Percentiles rank a stretch among this genome's conserved stretches.
These are phyloP conservation scores for Leucoraja ocellata DNA, from an alignment of 2,797 vertebrate species.

Conservation along the genomic window DNA sequence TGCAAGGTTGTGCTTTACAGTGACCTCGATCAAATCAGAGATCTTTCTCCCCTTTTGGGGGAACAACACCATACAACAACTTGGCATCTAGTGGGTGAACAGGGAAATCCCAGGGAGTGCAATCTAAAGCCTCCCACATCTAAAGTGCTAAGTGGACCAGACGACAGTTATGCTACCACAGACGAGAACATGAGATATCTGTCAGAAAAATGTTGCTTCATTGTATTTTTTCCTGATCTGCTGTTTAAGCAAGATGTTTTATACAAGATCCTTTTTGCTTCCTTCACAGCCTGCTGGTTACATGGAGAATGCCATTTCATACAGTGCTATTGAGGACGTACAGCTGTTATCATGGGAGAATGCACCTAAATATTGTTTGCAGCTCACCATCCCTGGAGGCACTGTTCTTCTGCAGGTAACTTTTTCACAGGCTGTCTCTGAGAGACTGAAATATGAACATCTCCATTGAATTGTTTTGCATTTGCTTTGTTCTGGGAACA, in stretches of 20 bases:
- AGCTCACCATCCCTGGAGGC: conserved; percentile 90
- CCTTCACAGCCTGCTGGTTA: conserved; percentile 85
- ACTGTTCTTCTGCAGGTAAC: conserved; percentile 91
- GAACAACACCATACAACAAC: neutral
- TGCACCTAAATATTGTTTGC: conserved; percentile 97
- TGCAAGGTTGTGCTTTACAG: neutral
- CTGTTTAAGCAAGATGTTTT: neutral
- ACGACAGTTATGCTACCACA: neutral
- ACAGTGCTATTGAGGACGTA: conserved; percentile 95
- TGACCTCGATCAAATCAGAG: neutral
- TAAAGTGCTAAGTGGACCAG: neutral
- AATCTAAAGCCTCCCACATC: neutral
- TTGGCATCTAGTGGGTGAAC: neutral
- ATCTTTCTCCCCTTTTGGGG: neutral
- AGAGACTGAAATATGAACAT: neutral
- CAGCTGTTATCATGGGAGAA: conserved; percentile 98
- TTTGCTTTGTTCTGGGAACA: neutral
- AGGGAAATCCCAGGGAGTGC: neutral
- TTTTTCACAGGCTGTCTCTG: too few species aligned
- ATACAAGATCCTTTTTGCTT: conserved; percentile 41
- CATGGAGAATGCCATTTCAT: conserved; percentile 93
- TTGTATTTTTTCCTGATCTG: neutral
- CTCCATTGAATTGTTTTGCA: neutral
- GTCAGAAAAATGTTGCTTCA: neutral
- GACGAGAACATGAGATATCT: neutral